A percentile compares a stretch with the other conserved stretches of the same genome.
Conservation (phyloP, 92 coral and sea anemone species). For the Parazoanthus atlanticus region DNA sequence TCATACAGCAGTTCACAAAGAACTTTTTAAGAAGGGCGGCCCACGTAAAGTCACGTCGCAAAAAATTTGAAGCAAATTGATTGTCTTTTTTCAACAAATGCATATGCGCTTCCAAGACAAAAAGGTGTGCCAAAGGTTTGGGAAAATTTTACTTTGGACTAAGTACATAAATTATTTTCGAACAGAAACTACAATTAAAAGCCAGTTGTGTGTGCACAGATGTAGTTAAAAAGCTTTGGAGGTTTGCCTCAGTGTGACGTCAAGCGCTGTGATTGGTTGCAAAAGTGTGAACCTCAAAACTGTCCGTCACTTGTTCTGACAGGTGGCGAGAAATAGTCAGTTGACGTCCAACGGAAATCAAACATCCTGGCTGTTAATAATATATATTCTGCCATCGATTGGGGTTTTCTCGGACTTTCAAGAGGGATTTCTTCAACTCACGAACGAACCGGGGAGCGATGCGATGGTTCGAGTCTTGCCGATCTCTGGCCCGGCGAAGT, state of each 20-base stretch:
- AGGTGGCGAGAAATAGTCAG: conserved; percentile 81
- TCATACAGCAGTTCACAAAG: not conserved
- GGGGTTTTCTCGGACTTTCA: conserved; percentile 63
- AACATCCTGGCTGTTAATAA: conserved; percentile 49
- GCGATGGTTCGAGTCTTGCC: conserved; percentile 89
- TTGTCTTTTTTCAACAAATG: not conserved
- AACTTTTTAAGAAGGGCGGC: not conserved
- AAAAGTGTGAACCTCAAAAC: conserved; percentile 9
- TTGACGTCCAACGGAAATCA: conserved; percentile 62
- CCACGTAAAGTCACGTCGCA: not conserved
- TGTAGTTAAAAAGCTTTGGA: conserved; percentile 21
- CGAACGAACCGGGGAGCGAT: conserved; percentile 82
- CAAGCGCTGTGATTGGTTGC: conserved; percentile 77
- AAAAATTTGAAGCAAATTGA: not conserved
- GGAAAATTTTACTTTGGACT: not conserved
- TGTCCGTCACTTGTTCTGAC: conserved; percentile 52
- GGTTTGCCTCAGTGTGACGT: conserved; percentile 54
- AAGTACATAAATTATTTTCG: not conserved
- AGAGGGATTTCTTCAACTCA: conserved; percentile 55
- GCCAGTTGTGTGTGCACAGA: conserved; percentile 31
- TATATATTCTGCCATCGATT: conserved; percentile 50
- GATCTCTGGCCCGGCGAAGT: conserved; percentile 79
- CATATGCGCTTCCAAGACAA: not conserved
- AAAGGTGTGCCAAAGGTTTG: not conserved
- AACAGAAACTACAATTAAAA: not conserved